Base-by-base conservation (phyloP, 2,888 invertebrate species). In the Cremastinae sp. region DNA sequence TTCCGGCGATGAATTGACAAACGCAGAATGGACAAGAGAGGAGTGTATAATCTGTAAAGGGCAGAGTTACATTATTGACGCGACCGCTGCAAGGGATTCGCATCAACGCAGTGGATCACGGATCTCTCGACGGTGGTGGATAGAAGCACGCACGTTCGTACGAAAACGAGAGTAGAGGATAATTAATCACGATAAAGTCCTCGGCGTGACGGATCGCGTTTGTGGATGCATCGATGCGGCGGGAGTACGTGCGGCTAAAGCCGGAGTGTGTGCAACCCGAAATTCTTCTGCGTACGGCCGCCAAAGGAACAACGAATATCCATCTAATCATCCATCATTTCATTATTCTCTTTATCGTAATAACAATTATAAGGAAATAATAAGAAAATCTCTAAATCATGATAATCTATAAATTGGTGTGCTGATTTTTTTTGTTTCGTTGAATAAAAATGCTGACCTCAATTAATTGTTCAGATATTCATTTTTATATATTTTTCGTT, bases 121-220 rank as follows among this genome's bases (percentile, higher is more conserved):
- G 14, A 70, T 28, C 18, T 28, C 39, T 10, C 41, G 10, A 51
- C 9, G 18, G 9, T 18, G 16, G 20, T 64, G 28, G 49, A 62
- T 35, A 58, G 16, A 9, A 20, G 16, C 53, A 43, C 20, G 37
- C 43, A 59, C 61, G 39, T 45, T 58, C 10, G 71, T 49, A 51
- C 62, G 64, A 56, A 64, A 75, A 74, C 74, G 74, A 79, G 78
- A 49, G n/a, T n/a, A n/a, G n/a, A 58, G 71, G 79, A 80, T 80
- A 80, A 80, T 80, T 80, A 80, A 80, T 80, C 80, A 80, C 79
- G 80, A 80, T 80, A 79, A 79, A 80, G 80, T 79, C 77, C 68
- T 66, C 45, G 68, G 53, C 77, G 77, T 80, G 79, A 80, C 77
- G 80, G 79, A 80, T 80, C 76, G 78, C 69, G 76, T 78, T 76